Base-by-base conservation (phyloP, 1,140 invertebrate species). In the Drosophila varians region DNA sequence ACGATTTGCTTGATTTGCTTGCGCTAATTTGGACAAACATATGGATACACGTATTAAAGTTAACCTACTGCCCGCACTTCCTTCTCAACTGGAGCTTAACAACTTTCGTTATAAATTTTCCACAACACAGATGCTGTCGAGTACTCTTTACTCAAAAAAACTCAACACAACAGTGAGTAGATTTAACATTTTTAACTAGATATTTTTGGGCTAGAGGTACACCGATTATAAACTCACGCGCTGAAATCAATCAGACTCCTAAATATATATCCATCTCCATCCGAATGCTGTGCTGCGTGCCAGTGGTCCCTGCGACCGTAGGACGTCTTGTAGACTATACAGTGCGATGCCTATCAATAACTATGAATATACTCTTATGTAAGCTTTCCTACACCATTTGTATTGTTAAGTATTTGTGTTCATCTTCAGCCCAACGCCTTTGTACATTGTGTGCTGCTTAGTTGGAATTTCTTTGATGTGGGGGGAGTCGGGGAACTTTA, bases 391-490 rank as follows among this genome's bases (percentile, higher is more conserved):
- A 52, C 42, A 47, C 34, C 40, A 69, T 42, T 42, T 76, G 62
- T 76, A 76, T n/a, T n/a, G n/a, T n/a, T 87, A 61, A 28, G 7
- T 64, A 52, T 69, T 79, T 70, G 42, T 40, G 23, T 12, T 28
- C n/a, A 46, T 14, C 52, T 12, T 16, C 12, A 16, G 51, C 21
- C 12, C 21, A 23, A 36, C 28, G 40, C 21, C 57, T 11, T 84
- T 86, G 80, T 86, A 86, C 80, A 77, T 86, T 64, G 42, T 62
- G 80, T 87, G 80, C 80, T 74, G 82, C 80, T 73, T 54, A 61
- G 31, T 26, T 66, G 36, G 56, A 65, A 26, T 47, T 58, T 60
- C 56, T 57, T 9, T 34, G 56, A 40, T n/a, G n/a, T n/a, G n/a
- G n/a, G n/a, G n/a, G 28, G 72, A 65, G 25, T 47, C 60, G 52